These are phyloP conservation scores for Laothoe populi DNA, from an alignment of 2,888 invertebrate species.

Conservation along the genomic window DNA sequence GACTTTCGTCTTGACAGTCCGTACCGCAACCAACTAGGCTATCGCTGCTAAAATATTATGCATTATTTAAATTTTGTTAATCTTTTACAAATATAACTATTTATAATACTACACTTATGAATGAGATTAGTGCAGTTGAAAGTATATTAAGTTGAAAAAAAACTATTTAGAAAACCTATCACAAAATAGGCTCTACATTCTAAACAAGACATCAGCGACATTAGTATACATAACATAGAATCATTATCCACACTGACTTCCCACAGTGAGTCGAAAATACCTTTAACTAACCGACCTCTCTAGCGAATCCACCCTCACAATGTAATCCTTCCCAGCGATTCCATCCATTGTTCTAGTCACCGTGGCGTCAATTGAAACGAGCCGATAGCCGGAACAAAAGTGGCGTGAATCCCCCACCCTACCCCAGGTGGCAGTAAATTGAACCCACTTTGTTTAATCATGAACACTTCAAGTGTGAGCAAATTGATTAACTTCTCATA, in stretches of 20 bases:
- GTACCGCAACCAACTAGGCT: too few species aligned
- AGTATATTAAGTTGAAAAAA: too few species aligned
- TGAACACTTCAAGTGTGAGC: constrained; percentile 20
- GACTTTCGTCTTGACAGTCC: too few species aligned
- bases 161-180: neutral
- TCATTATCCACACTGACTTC: neutral
- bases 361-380: constrained; percentile 3
- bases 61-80: too few species aligned
- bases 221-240: neutral
- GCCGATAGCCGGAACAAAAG: constrained; percentile 23
- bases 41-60: too few species aligned
- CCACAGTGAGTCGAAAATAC: constrained; percentile 13
- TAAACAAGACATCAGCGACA: neutral
- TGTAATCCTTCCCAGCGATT: constrained; percentile 10
- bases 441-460: constrained; percentile 20
- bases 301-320: constrained; percentile 17
- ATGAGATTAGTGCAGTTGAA: too few species aligned
- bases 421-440: constrained; percentile 1
- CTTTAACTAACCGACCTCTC: constrained; percentile 10
- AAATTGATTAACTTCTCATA: constrained; percentile 21
- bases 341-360: constrained; percentile 15
- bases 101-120: too few species aligned
- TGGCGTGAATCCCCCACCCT: neutral
- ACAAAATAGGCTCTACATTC: neutral
- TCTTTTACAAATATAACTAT: too few species aligned